These are phyloP conservation scores for Rhodophaea formosa DNA, from an alignment of 2,888 invertebrate genomes.

Conservation along the genomic window DNA sequence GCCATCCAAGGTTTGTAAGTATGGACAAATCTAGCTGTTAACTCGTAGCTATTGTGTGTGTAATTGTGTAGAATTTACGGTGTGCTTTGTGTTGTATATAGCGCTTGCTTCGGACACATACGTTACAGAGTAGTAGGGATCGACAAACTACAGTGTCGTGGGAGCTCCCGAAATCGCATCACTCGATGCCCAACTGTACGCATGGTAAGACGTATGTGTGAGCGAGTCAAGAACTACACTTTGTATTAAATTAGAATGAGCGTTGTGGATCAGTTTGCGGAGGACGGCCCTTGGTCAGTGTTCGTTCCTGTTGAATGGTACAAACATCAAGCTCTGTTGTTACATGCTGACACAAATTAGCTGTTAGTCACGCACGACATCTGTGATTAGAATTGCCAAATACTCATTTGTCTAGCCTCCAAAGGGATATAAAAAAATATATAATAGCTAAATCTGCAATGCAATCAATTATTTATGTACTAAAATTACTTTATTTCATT, in stretches of 20 bases:
- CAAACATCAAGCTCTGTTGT: conserved; percentile 73
- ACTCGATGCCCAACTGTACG: no score
- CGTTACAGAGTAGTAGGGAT: not conserved
- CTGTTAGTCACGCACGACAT: conserved; percentile 48
- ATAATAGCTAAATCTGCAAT: no score
- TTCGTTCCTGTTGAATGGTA: conserved; percentile 76
- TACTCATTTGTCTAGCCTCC: not conserved
- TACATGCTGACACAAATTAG: conserved; percentile 71
- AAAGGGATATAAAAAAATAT: not conserved
- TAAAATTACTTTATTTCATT: no score
- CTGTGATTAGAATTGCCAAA: conserved; percentile 29
- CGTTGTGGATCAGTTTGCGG: conserved; percentile 58
- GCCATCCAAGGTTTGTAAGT: conserved; percentile 45
- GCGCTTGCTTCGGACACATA: not conserved
- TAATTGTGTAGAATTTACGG: conserved; percentile 14
- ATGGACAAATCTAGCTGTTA: conserved; percentile 19
- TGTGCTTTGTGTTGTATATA: not conserved
- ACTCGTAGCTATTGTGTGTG: conserved; percentile 19
- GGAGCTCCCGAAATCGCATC: no score
- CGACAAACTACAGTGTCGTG: no score
- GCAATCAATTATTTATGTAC: no score
- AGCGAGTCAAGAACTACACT: not conserved
- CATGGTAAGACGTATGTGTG: not conserved
- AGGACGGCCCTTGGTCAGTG: conserved; percentile 72
- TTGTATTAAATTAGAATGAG: conserved; percentile 19